These are phyloP conservation scores for Dasyprocta punctata DNA, from an alignment of 2,113 vertebrate genomes.

Conservation along the genomic window DNA sequence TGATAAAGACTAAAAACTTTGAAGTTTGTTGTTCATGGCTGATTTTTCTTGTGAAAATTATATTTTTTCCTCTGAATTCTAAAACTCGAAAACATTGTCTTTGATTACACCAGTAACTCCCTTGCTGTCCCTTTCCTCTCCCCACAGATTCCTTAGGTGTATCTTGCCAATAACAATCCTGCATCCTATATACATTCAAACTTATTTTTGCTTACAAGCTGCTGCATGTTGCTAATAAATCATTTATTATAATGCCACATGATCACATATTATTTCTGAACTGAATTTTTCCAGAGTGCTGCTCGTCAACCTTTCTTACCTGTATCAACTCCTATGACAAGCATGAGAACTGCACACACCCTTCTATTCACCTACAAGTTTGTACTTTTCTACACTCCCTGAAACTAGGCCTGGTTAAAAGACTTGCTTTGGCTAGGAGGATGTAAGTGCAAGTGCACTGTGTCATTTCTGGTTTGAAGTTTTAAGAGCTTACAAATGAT, in stretches of 20 bases:
- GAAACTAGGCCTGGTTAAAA: not conserved
- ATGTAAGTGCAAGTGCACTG: not conserved
- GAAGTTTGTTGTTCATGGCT: not conserved
- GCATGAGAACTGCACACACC: not conserved
- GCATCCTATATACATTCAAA: not conserved
- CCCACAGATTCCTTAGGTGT: not conserved
- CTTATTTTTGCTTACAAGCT: not conserved
- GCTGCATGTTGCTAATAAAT: not conserved
- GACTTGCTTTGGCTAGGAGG: not conserved
- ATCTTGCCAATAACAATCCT: not conserved
- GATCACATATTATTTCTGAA: not conserved
- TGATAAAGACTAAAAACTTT: conserved; percentile 10
- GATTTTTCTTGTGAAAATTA: not conserved
- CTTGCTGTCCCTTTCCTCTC: not conserved
- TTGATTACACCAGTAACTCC: not conserved
- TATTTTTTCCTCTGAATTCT: not conserved
- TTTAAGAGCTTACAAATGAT: not conserved
- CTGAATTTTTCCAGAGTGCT: not conserved
- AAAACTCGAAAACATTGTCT: not conserved
- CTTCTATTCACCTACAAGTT: not conserved
- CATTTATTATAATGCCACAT: not conserved
- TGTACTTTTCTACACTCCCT: not conserved
- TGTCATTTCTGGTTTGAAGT: not conserved
- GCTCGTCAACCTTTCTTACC: not conserved
- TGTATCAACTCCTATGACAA: not conserved